Evolutionary conservation across 2,888 invertebrate genomes (phyloP).

Genomic region (Papilio gigon): DNA sequence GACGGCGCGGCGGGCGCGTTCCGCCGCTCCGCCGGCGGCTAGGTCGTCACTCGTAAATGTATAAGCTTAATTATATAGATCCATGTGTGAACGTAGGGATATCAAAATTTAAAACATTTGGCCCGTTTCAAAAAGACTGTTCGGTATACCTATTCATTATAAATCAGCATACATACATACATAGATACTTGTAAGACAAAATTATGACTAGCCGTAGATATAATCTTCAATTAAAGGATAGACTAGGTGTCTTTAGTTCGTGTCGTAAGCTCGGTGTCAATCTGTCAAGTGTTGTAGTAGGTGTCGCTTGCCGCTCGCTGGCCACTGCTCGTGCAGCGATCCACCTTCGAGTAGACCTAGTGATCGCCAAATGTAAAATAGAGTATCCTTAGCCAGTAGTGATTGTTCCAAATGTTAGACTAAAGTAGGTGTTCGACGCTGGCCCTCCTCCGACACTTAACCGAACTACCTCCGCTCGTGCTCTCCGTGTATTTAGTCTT

Average conservation of each 20-base stretch:
- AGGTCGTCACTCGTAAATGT: constrained; percentile 57
- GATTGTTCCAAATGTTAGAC: constrained; percentile 81
- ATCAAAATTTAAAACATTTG: constrained; percentile 84
- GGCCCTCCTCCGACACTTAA: constrained; percentile 57
- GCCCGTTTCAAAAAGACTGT: constrained; percentile 87
- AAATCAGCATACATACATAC: constrained; percentile 68
- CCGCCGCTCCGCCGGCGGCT: constrained; percentile 55
- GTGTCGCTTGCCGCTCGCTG: constrained; percentile 51
- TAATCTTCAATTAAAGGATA: constrained; percentile 62
- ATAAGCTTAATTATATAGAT: constrained; percentile 71
- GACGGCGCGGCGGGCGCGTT: constrained; percentile 37
- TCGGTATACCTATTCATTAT: constrained; percentile 84
- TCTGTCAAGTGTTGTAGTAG: constrained; percentile 64
- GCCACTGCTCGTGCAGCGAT: constrained; percentile 61
- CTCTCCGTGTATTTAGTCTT: neutral
- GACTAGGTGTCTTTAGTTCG: constrained; percentile 61
- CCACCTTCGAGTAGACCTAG: constrained; percentile 74
- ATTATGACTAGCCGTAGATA: constrained; percentile 67
- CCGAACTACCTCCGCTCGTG: constrained; percentile 41
- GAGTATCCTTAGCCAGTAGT: constrained; percentile 80
- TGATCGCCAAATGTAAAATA: constrained; percentile 81
- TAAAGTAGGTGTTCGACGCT: constrained; percentile 71
- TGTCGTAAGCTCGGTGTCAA: constrained; percentile 68
- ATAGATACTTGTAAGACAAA: constrained; percentile 65
- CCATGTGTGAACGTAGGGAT: constrained; percentile 75